Evolutionary conservation across 2,797 vertebrate species (phyloP).

Genomic region (Gallirallus australis): DNA sequence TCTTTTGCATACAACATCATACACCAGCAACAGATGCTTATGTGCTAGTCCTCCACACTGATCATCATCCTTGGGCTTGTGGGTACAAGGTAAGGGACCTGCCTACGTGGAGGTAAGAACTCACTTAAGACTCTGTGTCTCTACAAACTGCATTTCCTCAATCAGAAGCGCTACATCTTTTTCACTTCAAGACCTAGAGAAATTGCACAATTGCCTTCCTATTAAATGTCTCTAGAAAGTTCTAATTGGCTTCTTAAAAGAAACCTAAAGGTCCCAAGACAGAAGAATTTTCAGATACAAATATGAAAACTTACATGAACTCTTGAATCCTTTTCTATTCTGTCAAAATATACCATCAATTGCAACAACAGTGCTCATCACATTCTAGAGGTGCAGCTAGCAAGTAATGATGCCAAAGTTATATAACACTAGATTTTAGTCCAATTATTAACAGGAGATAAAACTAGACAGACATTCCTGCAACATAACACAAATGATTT

Average conservation of each 20-base stretch:
- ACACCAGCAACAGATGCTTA: neutral
- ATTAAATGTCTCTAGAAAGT: constrained; percentile 20
- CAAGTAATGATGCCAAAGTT: neutral
- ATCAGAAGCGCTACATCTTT: neutral
- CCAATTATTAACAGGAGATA: neutral
- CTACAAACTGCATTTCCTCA: neutral
- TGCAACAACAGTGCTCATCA: neutral
- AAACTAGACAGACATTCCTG: neutral
- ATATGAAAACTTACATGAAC: neutral
- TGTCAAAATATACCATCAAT: neutral
- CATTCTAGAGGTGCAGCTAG: neutral
- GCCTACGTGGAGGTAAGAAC: neutral
- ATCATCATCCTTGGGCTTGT: neutral
- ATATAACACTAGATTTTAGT: neutral
- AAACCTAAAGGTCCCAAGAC: constrained; percentile 38
- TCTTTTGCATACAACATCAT: neutral
- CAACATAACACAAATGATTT: neutral
- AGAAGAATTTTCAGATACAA: neutral
- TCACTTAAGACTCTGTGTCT: neutral
- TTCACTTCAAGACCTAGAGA: neutral
- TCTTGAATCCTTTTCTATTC: neutral
- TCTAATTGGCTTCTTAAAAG: constrained; percentile 45
- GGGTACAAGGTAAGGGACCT: neutral
- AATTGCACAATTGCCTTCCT: neutral
- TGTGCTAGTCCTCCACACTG: neutral